Conservation (phyloP, 2,113 vertebrate species). For the Holacanthus passer region DNA sequence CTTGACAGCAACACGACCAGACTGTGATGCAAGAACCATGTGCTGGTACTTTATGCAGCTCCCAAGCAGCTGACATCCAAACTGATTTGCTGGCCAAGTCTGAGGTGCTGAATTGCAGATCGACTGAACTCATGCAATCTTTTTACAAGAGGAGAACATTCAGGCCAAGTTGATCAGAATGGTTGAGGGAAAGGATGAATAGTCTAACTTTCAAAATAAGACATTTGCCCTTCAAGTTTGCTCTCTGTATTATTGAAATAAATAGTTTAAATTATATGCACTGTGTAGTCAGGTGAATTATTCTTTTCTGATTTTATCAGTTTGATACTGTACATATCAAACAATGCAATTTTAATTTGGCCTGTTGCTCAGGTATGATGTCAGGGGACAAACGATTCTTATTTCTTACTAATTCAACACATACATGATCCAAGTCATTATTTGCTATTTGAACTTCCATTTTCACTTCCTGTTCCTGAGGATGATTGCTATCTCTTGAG, state of each 20-base stretch:
- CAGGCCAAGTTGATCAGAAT: not conserved
- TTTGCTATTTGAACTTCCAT: not conserved
- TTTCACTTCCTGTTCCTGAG: not conserved
- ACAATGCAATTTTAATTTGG: not conserved
- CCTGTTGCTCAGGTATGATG: not conserved
- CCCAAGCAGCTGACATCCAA: constrained; percentile 25
- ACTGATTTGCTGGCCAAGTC: constrained; percentile 5
- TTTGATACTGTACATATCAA: not conserved
- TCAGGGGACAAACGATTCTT: not conserved
- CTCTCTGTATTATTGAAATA: not conserved
- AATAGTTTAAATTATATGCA: too few relatives aligned
- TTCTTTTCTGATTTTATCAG: not conserved
- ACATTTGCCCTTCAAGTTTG: not conserved
- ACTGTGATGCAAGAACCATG: constrained; percentile 34
- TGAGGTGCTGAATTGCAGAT: constrained; percentile 15
- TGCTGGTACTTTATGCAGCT: constrained; percentile 27
- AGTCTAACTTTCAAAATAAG: not conserved
- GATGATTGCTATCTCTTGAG: not conserved
- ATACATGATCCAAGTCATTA: not conserved
- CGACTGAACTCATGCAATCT: not conserved
- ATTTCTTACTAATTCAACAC: not conserved
- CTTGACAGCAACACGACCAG: constrained; percentile 38
- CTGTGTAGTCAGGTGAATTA: not conserved
- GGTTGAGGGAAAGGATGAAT: not conserved
- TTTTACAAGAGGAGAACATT: not conserved